Conservation (phyloP, 2,113 vertebrate genomes). For the Tamias sibiricus region DNA sequence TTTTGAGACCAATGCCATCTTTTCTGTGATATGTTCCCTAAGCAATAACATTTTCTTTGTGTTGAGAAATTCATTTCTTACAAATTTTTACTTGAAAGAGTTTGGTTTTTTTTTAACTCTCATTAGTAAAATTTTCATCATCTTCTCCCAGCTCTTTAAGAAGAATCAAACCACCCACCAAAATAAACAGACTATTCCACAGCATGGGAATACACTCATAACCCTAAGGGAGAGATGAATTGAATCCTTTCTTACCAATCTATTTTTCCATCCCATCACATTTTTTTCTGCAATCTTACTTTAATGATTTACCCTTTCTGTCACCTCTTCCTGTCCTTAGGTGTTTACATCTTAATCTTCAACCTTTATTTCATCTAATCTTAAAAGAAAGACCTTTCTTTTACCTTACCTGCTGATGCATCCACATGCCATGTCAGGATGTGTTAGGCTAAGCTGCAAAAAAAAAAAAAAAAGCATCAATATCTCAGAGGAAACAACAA, state of each 20-base stretch:
- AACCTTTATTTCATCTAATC: neutral
- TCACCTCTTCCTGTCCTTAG: neutral
- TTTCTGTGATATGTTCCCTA: neutral
- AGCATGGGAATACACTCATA: neutral
- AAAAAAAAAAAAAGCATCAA: neutral
- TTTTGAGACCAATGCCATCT: neutral
- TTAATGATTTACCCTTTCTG: neutral
- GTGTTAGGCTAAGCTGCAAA: neutral
- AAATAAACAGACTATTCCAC: neutral
- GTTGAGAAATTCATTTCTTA: neutral
- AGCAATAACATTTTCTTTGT: constrained; percentile 15
- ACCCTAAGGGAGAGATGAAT: neutral
- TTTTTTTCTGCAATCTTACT: constrained; percentile 20
- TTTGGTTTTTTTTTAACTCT: neutral
- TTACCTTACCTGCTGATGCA: neutral
- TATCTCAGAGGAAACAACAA: neutral
- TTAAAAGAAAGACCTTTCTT: neutral
- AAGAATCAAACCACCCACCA: neutral
- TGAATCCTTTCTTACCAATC: neutral
- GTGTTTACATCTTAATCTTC: neutral
- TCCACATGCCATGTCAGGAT: neutral
- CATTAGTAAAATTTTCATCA: neutral
- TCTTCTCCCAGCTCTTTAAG: neutral
- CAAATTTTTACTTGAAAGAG: neutral
- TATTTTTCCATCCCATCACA: neutral